These are phyloP conservation scores for Argynnis bischoffii DNA, from an alignment of 2,888 invertebrate genomes.

Conservation along the genomic window DNA sequence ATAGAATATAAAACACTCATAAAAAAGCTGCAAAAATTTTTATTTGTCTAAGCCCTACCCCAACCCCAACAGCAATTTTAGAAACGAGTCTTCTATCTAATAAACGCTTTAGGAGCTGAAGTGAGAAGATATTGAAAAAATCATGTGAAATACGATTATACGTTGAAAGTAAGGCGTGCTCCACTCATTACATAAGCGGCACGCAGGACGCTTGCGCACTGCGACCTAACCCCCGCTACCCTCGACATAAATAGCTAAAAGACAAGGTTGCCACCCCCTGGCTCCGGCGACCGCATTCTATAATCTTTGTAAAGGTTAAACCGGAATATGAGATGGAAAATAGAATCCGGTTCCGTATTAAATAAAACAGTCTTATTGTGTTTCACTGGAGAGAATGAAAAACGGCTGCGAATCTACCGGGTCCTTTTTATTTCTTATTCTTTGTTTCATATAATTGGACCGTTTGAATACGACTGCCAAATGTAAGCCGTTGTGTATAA, in stretches of 20 bases:
- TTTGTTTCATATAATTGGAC: too few species aligned
- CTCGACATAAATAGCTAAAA: constrained; percentile 81
- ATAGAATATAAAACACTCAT: too few species aligned
- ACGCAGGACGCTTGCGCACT: constrained; percentile 70
- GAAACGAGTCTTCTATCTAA: background rate
- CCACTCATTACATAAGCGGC: constrained; percentile 73
- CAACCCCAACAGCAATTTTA: background rate
- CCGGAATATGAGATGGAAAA: constrained; percentile 73
- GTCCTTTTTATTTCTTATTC: constrained; percentile 2
- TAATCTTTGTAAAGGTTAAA: constrained; percentile 80
- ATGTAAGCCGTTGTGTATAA: too few species aligned
- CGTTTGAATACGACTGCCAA: too few species aligned
- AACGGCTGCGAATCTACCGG: background rate
- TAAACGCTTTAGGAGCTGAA: background rate
- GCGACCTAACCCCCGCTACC: constrained; percentile 66
- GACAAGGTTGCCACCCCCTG: constrained; percentile 80
- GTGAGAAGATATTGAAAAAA: constrained; percentile 53
- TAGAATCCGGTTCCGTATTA: constrained; percentile 62
- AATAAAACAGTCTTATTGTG: constrained; percentile 51
- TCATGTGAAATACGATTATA: constrained; percentile 48
- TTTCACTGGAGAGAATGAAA: constrained; percentile 15
- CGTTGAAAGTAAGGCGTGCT: constrained; percentile 51
- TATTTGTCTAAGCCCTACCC: background rate
- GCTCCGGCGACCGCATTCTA: constrained; percentile 75
- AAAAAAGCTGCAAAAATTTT: too few species aligned